Evolutionary conservation across 2,888 invertebrate genomes (phyloP).

Genomic region (Coleophora deauratella): DNA sequence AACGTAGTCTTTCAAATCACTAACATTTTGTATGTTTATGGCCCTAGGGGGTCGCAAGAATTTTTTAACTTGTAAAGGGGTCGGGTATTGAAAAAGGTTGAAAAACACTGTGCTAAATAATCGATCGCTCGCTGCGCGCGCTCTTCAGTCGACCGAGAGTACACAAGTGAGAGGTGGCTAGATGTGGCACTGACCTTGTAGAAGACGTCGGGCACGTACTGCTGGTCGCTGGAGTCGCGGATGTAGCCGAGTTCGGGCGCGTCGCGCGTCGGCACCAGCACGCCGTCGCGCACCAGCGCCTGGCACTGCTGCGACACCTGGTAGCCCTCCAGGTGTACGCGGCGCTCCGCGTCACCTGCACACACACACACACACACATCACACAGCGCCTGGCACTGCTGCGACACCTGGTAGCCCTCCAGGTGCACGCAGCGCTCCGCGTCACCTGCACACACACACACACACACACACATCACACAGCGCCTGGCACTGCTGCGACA

Average conservation of each 20-base stretch:
- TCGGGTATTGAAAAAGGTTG: too few species aligned
- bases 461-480: conserved; percentile 67
- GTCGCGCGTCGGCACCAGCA: conserved; percentile 96
- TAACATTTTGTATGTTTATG: too few species aligned
- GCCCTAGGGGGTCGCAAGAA: too few species aligned
- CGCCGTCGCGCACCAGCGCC: conserved; percentile 94
- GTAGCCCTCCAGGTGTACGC: conserved; percentile 99
- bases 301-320: conserved; percentile 99
- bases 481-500: conserved; percentile 98
- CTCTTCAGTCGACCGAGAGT: too few species aligned
- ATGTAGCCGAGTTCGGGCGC: conserved; percentile 98
- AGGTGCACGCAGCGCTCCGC: conserved; percentile 93
- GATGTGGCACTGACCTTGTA: conserved; percentile 96
- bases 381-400: conserved; percentile 94
- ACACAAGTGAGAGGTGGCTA: too few species aligned
- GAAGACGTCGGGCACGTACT: conserved; percentile 99
- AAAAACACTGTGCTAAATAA: too few species aligned
- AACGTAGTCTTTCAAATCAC: too few species aligned
- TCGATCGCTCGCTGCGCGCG: too few species aligned
- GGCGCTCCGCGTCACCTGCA: conserved; percentile 88
- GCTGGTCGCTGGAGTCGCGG: conserved; percentile 91
- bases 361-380: background rate
- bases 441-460: conserved; percentile 78
- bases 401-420: conserved; percentile 99
- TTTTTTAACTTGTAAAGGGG: too few species aligned